Conservation (phyloP, 2,113 vertebrate genomes). For the Scalopus aquaticus region DNA sequence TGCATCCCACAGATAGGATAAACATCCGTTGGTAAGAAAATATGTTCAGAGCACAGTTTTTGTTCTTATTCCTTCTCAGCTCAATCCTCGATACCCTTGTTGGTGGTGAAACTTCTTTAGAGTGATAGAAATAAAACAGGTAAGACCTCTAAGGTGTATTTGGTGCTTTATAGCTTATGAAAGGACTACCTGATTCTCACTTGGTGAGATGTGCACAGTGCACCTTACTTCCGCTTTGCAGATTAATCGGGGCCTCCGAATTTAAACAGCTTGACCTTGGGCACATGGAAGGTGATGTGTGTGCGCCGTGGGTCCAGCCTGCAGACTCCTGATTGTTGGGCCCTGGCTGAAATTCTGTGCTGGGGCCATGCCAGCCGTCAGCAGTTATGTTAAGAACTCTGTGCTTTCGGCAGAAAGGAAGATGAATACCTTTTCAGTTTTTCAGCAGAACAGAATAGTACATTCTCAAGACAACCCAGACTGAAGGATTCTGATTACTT, state of each 20-base stretch:
- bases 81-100: not conserved
- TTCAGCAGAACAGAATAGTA: not conserved
- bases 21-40: not conserved
- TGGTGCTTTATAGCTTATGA: not conserved
- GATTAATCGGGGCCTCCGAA: not conserved
- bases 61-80: not conserved
- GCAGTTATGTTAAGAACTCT: not conserved
- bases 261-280: not conserved
- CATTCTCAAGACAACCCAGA: not conserved
- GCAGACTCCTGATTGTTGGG: not conserved
- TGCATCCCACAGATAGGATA: not conserved
- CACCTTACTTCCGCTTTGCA: not conserved
- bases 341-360: not conserved
- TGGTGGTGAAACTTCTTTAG: not conserved
- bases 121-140: not conserved
- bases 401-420: not conserved
- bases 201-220: too few relatives aligned
- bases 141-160: not conserved
- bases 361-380: not conserved
- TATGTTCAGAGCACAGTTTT: not conserved
- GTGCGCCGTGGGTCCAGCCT: not conserved
- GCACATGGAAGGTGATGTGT: not conserved
- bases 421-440: not conserved
- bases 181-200: not conserved
- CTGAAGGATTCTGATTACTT: conserved; percentile 17